Conservation (phyloP, 2,113 vertebrate genomes). For the Serilophus lunatus region DNA sequence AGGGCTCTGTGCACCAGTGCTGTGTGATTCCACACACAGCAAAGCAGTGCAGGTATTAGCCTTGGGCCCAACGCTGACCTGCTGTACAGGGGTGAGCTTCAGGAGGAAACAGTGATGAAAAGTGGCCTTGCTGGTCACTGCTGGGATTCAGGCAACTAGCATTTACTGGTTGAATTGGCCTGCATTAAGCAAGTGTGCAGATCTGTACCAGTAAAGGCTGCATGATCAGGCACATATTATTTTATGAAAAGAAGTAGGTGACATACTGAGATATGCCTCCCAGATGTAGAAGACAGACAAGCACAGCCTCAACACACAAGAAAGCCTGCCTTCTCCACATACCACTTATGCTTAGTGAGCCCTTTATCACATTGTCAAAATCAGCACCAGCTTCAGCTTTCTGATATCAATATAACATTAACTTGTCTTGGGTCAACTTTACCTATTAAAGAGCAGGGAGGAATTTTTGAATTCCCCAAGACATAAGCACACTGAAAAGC, state of each 20-base stretch:
- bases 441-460: neutral
- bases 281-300: neutral
- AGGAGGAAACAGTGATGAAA: neutral
- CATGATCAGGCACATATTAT: neutral
- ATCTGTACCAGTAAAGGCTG: neutral
- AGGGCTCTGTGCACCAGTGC: neutral
- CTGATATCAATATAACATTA: neutral
- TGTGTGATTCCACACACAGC: accelerated
- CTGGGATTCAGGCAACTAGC: neutral
- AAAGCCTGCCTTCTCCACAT: neutral
- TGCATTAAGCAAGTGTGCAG: neutral
- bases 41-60: accelerated
- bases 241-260: neutral
- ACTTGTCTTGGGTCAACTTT: neutral
- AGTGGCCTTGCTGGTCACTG: neutral
- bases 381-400: constrained; percentile 12
- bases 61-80: neutral
- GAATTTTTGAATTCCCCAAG: neutral
- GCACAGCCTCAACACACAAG: neutral
- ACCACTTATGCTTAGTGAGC: accelerated
- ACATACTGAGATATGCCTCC: neutral
- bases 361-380: neutral
- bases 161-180: neutral
- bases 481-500: neutral
- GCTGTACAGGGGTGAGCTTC: neutral